Evolutionary conservation across 2,113 vertebrate genomes (phyloP), one percentile per base, ranked within the genome.

Genomic region (Entosphenus tridentatus): DNA sequence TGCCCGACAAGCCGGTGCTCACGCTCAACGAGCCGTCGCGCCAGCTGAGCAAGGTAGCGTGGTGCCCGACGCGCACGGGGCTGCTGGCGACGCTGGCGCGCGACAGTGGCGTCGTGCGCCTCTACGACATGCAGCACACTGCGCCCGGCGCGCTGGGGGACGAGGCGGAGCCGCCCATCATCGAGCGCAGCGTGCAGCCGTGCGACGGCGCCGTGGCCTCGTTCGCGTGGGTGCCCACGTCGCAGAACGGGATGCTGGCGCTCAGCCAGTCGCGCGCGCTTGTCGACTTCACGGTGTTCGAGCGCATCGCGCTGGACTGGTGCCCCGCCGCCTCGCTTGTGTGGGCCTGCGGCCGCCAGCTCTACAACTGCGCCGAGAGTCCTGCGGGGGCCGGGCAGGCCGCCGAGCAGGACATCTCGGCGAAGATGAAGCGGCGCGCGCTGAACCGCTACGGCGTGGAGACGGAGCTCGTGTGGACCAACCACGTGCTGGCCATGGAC

Each of bases 91-190:
- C 92, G 2, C 77, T 98, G 74, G 96, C 89, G 1, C 85, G 89
- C 12, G 93, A 98, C 77, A 95, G 88, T 77, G 91, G 93, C 74
- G 84, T 98, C 69, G 88, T 98, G 75, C 84, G 87, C 11, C 80
- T 98, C 5, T 96, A 98, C 58, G 93, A 98, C 80, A 98, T 98
- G 93, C 93, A 98, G 70, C 90, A 98, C 73, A 86, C 92, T 1
- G n/a, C n/a, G 39, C 91, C 93, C 5, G 88, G 89, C 1, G 90
- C 93, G 55, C 89, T 96, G 59, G 93, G 88, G 0, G 93, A 98
- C 55, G 93, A 98, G 82, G 95, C 87, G 1, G 93, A 96, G 77
- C 93, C 93, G 9, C 95, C 90, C 55, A 95, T 96, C 76, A 98
- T 98, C 13, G 93, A 98, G 78, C 84, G 93, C 21, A 87, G 92